Evolutionary conservation across 2,113 vertebrate species (phyloP), one percentile per base, ranked within the genome.

Genomic region (Phalacrocorax carbo): DNA sequence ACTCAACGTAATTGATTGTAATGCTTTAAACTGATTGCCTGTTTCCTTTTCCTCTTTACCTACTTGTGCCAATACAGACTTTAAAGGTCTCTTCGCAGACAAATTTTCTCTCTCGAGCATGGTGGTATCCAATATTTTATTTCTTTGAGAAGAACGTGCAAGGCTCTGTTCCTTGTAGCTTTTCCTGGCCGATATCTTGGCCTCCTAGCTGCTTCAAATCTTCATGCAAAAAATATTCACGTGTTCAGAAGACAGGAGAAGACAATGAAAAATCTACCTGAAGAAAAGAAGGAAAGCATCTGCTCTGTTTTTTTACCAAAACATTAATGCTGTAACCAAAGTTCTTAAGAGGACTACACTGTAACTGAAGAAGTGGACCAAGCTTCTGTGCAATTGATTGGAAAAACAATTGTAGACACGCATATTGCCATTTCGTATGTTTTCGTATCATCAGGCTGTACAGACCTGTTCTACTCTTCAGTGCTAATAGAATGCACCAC

Each of bases 71-170:
- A 52, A 90, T 72, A 44, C 98, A 99, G 99, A 98, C 97, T 95
- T 97, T 99, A 94, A 99, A 99, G 96, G 98, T 98, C 36, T 99
- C 99, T 9, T 99, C 99, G 5, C 99, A 99, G 97, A 98, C 97
- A 3, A 99, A 99, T 96, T 99, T 99, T 97, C 98, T 99, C 92
- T 99, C 99, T 97, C 98, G 99, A 98, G 98, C 98, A 3, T 99
- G 99, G 99, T 99, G 99, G 99, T 99, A 99, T 96, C 99, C 99
- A 10, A 96, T 99, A 93, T 99, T 99, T 96, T 99, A 98, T 97
- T 99, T 99, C 92, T 98, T 99, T 13, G 99, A 99, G 98, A 99
- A 98, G 96, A 99, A 99, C 5, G 98, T 99, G n/a, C 99, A 99
- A 94, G 98, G 98, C 29, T 96, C 99, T 15, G 98, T 99, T 96